A percentile compares a stretch with the other conserved stretches of the same genome.
Conservation (phyloP, 2,797 vertebrate genomes). For the Buceros bicornis region DNA sequence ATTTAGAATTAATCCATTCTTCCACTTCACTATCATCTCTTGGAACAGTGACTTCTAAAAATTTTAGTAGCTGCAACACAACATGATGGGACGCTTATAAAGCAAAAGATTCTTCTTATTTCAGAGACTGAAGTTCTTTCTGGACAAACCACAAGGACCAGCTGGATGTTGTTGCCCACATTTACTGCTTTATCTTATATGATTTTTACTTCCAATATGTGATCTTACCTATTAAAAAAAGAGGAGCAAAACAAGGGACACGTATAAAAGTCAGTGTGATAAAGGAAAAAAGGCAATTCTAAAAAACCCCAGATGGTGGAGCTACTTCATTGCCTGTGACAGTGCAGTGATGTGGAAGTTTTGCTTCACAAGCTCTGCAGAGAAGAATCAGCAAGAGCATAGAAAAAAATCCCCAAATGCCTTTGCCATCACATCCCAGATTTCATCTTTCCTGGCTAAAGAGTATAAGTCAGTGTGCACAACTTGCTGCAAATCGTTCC, state of each 20-base stretch:
- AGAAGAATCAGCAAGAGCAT: neutral
- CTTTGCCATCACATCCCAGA: neutral
- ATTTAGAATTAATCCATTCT: neutral
- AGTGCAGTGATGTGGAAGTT: accelerated
- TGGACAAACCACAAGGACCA: neutral
- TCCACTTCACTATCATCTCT: neutral
- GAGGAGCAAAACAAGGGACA: neutral
- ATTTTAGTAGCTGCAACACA: neutral
- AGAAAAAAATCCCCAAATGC: neutral
- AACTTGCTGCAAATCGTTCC: neutral
- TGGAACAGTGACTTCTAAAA: neutral
- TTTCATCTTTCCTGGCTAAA: neutral
- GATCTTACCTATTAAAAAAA: neutral
- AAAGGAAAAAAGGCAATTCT: conserved; percentile 27
- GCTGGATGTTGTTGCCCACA: neutral
- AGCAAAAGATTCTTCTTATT: neutral
- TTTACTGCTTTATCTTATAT: neutral
- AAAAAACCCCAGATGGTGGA: conserved; percentile 72
- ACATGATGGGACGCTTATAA: neutral
- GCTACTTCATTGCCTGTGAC: conserved; percentile 64
- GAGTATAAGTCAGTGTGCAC: neutral
- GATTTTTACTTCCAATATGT: neutral
- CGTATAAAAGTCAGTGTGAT: accelerated
- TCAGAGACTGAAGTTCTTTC: neutral
- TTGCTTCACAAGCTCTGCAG: neutral